Evolutionary conservation across 2,797 vertebrate genomes (phyloP).

Genomic region (Syngnathus acus): DNA sequence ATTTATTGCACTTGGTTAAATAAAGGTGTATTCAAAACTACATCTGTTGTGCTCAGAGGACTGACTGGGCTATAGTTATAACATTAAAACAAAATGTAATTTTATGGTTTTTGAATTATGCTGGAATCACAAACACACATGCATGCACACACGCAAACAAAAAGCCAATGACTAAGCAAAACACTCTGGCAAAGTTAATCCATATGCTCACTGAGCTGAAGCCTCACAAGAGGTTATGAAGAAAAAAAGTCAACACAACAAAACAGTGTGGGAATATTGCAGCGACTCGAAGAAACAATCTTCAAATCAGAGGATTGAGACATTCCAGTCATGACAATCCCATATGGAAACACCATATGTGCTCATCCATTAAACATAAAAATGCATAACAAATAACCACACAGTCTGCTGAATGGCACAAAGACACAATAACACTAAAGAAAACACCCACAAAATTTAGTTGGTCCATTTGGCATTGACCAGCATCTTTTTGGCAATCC

Average conservation of each 20-base stretch:
- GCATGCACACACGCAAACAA: not conserved
- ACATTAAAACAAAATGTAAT: not conserved
- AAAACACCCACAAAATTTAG: conserved; percentile 38
- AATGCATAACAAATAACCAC: conserved; percentile 57
- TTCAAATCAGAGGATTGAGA: conserved; percentile 23
- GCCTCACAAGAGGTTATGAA: not conserved
- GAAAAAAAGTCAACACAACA: not conserved
- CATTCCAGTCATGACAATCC: conserved; percentile 37
- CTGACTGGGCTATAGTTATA: not conserved
- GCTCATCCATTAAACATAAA: conserved; percentile 62
- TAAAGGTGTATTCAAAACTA: not conserved
- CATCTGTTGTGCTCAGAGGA: not conserved
- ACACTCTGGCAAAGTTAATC: not conserved
- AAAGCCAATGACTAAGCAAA: not conserved
- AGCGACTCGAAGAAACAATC: not conserved
- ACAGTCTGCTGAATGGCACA: conserved; percentile 22
- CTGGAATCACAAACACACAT: not conserved
- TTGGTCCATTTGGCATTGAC: conserved; percentile 64
- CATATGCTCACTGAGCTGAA: not conserved
- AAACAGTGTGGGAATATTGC: not conserved
- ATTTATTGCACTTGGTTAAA: not conserved
- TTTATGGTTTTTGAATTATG: not conserved
- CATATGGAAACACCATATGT: conserved; percentile 67
- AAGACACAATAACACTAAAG: conserved; percentile 9
- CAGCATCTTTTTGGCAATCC: conserved; percentile 58